phyloP scores from a whole-genome alignment of 2,797 vertebrate genomes.

The Hoplostethus mediterraneus region DNA sequence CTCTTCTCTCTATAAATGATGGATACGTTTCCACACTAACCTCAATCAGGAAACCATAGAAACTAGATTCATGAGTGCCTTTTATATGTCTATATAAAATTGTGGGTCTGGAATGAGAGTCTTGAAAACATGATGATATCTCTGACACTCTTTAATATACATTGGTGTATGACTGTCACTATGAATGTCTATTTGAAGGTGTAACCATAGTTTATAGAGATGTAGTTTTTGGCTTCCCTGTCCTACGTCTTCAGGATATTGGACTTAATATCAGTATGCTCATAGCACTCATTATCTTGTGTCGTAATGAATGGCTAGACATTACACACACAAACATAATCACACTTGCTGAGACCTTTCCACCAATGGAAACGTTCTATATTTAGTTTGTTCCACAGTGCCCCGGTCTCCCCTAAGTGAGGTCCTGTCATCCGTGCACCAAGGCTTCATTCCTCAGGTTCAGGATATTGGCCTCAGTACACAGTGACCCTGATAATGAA shows the following conservation, averaged over 20 bases:
- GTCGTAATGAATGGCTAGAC: conserved; percentile 19
- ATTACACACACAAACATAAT: conserved; percentile 12
- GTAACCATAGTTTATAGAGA: not conserved
- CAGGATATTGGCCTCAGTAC: conserved; percentile 55
- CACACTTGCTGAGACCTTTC: not conserved
- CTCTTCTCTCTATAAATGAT: not conserved
- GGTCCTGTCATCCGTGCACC: not conserved
- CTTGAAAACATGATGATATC: not conserved
- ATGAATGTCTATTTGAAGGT: not conserved
- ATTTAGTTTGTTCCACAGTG: no score
- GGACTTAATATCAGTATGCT: conserved; percentile 25
- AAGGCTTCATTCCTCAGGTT: conserved; percentile 23
- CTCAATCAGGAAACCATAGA: not conserved
- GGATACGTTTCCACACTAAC: not conserved
- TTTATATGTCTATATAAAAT: conserved; percentile 13
- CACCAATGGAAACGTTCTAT: no score
- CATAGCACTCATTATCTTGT: not conserved
- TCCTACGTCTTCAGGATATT: conserved; percentile 23
- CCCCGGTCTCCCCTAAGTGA: no score
- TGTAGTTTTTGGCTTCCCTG: not conserved
- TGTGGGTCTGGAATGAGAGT: not conserved
- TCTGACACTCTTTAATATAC: not conserved
- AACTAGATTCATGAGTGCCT: not conserved
- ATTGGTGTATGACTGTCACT: no score
- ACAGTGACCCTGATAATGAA: conserved; percentile 62